These are phyloP conservation scores for Pseudomyrmex pallidus DNA, from an alignment of 1,140 invertebrate genomes.

Conservation along the genomic window DNA sequence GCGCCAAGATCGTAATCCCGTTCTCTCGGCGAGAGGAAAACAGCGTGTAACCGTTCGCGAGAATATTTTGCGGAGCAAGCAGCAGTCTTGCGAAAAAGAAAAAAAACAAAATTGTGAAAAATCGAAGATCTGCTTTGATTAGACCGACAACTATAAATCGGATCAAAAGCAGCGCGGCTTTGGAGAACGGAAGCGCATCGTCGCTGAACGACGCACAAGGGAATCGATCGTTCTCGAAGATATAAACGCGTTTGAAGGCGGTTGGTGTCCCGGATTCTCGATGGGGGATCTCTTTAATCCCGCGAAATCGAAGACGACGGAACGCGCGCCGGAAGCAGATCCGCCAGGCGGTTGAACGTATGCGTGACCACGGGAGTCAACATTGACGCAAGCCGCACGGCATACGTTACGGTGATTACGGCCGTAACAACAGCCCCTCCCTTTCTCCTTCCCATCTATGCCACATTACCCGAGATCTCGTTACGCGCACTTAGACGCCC, in stretches of 20 bases:
- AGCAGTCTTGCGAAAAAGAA: neutral
- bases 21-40: neutral
- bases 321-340: constrained; percentile 34
- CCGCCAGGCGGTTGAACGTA: constrained; percentile 54
- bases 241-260: constrained; percentile 16
- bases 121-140: neutral
- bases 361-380: constrained; percentile 75
- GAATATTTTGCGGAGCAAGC: too few relatives aligned
- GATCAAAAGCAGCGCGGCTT: neutral
- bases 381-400: constrained; percentile 76
- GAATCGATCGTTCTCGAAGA: neutral
- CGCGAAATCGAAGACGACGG: constrained; percentile 47
- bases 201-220: neutral
- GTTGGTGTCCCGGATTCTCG: neutral
- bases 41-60: neutral
- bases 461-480: constrained; percentile 70
- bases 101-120: neutral
- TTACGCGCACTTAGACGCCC: constrained; percentile 72
- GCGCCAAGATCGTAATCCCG: constrained; percentile 15
- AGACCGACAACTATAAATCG: neutral
- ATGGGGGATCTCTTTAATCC: constrained; percentile 65
- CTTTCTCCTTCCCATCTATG: neutral
- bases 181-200: neutral
- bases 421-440: constrained; percentile 71
- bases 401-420: constrained; percentile 79